Conservation (phyloP, 2,113 vertebrate species). For the Pipa parva region DNA sequence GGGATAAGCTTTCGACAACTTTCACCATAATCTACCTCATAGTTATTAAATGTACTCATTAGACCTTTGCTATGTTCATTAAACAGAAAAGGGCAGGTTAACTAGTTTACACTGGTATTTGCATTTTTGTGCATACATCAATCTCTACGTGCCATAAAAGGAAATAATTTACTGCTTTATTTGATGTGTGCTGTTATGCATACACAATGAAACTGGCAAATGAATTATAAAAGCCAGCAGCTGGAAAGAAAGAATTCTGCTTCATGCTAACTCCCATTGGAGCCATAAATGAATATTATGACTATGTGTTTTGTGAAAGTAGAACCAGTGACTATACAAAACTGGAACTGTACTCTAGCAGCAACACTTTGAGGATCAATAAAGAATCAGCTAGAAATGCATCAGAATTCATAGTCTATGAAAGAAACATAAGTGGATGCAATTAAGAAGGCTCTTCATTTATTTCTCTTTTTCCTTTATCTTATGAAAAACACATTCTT, state of each 20-base stretch:
- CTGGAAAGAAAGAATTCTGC: conserved; percentile 30
- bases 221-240: conserved; percentile 6
- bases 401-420: conserved; percentile 1
- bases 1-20: too few relatives aligned
- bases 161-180: conserved; percentile 17
- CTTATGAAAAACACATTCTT: too few relatives aligned
- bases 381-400: conserved; percentile 8
- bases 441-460: background rate
- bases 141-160: background rate
- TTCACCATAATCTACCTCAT: too few relatives aligned
- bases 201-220: conserved; percentile 25
- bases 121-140: background rate
- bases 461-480: too few relatives aligned
- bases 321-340: conserved; percentile 24
- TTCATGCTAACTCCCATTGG: conserved; percentile 28
- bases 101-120: background rate
- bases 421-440: conserved; percentile 2
- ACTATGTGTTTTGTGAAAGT: conserved; percentile 10
- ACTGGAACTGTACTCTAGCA: conserved; percentile 9
- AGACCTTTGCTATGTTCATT: conserved; percentile 6
- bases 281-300: conserved; percentile 39
- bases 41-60: background rate
- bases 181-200: conserved; percentile 17
- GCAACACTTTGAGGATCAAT: conserved; percentile 10
- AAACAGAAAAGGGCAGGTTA: conserved; percentile 1